Evolutionary conservation across 2,888 invertebrate species (phyloP), one percentile per base, ranked within the genome.

Genomic region (Drosophila mayaguana): DNA sequence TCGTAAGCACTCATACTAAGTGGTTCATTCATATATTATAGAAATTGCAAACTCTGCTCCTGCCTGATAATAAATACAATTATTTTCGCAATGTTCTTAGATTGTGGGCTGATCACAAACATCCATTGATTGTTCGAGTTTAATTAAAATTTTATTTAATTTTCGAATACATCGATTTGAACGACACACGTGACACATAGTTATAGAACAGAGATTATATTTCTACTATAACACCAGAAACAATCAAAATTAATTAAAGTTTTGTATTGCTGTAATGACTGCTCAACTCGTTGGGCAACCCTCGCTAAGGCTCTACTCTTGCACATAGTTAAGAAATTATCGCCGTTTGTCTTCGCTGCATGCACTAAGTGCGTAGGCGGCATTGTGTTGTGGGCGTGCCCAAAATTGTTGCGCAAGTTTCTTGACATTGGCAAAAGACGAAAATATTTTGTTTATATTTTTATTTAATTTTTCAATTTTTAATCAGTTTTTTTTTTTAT

Each of bases 301-400:
- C 72, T 63, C 64, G 42, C 54, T 48, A 36, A 57, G 34, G 9
- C 14, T 53, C 43, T 34, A 28, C 51, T 50, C 32, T 57, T 59
- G 45, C 57, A 76, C 68, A 71, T 70, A 60, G 71, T 81, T 78
- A 67, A 53, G 75, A 84, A 89, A 85, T 89, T 85, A 88, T 45
- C 83, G 66, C 89, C 69, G 74, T 85, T 82, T 64, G 50, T 48
- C 67, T 57, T 77, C 63, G 72, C n/a, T 82, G 74, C 78, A 70
- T 68, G 54, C 59, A 16, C 14, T 53, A 22, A 50, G 36, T 6
- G 18, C 48, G 32, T 32, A 56, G 53, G 57, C 38, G 16, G n/a
- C n/a, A 1, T 14, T 22, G 20, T 40, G 5, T 12, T 9, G 34
- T 8, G 12, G 46, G 36, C 57, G 48, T 46, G 43, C n/a, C 14